phyloP scores from a whole-genome alignment of 1,140 invertebrate genomes.

The Pogonus chalceus region DNA sequence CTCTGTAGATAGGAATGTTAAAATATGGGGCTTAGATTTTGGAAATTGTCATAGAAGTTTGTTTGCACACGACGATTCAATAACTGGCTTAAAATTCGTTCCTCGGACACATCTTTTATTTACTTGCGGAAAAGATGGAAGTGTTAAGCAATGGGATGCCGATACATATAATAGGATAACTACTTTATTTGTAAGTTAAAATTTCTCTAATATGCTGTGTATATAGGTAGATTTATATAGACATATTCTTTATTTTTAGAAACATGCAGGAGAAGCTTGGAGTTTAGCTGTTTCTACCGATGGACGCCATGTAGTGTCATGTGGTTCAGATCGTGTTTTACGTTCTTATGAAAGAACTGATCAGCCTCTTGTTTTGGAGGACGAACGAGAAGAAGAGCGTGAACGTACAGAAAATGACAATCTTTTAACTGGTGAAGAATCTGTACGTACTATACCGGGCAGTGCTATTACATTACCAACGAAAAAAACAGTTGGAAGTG shows the following conservation, averaged over 20 bases:
- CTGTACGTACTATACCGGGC: constrained; percentile 50
- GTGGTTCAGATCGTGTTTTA: constrained; percentile 82
- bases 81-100: constrained; percentile 81
- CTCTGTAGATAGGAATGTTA: constrained; percentile 89
- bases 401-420: constrained; percentile 59
- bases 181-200: constrained; percentile 65
- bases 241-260: constrained; percentile 35
- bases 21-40: constrained; percentile 98
- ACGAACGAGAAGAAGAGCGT: constrained; percentile 78
- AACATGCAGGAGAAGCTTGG: constrained; percentile 71
- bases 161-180: constrained; percentile 86
- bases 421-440: constrained; percentile 59
- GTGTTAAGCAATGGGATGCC: constrained; percentile 94
- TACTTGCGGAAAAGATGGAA: constrained; percentile 85
- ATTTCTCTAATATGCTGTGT: neutral
- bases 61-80: constrained; percentile 82
- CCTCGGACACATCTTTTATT: constrained; percentile 90
- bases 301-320: constrained; percentile 69
- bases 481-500: constrained; percentile 81
- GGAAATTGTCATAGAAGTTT: constrained; percentile 88
- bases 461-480: constrained; percentile 71
- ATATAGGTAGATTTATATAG: neutral
- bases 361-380: constrained; percentile 85
- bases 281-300: constrained; percentile 67
- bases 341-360: constrained; percentile 78